phyloP scores from a whole-genome alignment of 2,113 vertebrate species.

The Oophaga pumilio region DNA sequence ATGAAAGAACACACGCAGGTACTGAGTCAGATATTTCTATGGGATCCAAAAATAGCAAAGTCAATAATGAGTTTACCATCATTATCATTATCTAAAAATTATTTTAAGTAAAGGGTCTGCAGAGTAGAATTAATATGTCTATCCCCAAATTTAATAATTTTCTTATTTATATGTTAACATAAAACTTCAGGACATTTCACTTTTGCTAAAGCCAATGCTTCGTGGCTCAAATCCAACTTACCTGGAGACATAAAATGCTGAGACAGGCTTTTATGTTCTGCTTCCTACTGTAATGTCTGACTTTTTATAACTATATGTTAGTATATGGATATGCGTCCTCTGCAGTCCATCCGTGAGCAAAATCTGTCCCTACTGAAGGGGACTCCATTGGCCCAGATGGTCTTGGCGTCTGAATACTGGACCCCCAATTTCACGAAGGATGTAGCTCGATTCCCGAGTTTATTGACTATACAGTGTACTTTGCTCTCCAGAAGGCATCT shows the following conservation, averaged over 20 bases:
- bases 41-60: constrained; percentile 18
- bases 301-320: neutral
- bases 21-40: constrained; percentile 24
- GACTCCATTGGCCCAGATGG: neutral
- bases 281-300: neutral
- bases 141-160: neutral
- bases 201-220: neutral
- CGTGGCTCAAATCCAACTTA: neutral
- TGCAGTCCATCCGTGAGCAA: neutral
- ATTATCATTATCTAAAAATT: neutral
- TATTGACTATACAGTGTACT: too few species aligned
- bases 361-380: neutral
- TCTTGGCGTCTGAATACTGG: too few species aligned
- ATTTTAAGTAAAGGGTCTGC: neutral
- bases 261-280: neutral
- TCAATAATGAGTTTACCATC: constrained; percentile 7
- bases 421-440: too few species aligned
- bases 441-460: too few species aligned
- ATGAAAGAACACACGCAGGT: constrained; percentile 25
- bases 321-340: neutral
- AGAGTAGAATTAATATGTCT: neutral
- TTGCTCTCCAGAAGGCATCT: too few species aligned
- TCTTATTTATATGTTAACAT: neutral
- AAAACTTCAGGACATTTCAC: neutral
- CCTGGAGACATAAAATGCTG: neutral